Evolutionary conservation across 2,888 invertebrate genomes (phyloP).

Genomic region (Machimus atricapillus): DNA sequence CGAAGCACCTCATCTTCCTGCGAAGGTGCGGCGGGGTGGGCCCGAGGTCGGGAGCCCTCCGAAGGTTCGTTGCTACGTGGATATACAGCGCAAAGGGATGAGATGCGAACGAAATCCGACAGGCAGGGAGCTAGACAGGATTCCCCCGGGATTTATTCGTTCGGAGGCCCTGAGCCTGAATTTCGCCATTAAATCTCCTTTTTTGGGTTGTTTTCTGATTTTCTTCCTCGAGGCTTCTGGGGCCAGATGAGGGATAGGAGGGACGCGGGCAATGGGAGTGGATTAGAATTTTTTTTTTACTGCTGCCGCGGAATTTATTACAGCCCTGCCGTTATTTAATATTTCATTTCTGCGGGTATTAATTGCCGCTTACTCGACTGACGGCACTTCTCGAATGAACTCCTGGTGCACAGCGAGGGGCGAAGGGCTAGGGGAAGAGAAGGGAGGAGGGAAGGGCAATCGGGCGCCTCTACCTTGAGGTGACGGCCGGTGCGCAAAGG

Average conservation of each 20-base stretch:
- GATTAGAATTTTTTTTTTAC: not conserved
- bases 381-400: not conserved
- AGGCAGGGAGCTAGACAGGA: not conserved
- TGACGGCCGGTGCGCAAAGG: not conserved
- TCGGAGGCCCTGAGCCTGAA: not conserved
- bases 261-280: not conserved
- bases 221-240: not conserved
- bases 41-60: not conserved
- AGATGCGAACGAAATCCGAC: constrained; percentile 11
- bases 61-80: not conserved
- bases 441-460: not conserved
- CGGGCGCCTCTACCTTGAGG: not conserved
- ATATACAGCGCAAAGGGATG: not conserved
- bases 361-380: not conserved
- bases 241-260: not conserved
- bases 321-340: not conserved
- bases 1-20: not conserved
- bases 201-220: not conserved
- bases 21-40: not conserved
- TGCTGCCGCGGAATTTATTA: not conserved
- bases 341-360: not conserved
- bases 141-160: constrained; percentile 6
- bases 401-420: not conserved
- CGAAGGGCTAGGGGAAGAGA: not conserved
- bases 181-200: not conserved